phyloP scores from a whole-genome alignment of 2,888 invertebrate genomes.

The Osmoderma eremita region DNA sequence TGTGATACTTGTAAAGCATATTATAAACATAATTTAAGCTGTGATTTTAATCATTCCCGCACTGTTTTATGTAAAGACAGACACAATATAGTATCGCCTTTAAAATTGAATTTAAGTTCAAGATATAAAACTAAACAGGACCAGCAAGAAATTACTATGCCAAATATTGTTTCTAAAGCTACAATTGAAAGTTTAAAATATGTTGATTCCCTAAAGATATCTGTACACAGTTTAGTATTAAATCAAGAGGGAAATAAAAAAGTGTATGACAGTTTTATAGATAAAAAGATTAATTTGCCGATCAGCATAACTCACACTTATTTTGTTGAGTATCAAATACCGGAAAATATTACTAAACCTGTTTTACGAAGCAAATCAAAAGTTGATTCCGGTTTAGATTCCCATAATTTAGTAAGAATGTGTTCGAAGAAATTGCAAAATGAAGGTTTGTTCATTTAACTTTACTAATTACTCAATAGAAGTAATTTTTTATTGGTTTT shows the following conservation, averaged over 20 bases:
- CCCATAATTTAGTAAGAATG: slow-evolving; percentile 57
- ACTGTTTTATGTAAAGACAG: slow-evolving; percentile 31
- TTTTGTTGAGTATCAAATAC: slow-evolving; percentile 64
- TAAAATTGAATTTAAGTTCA: slow-evolving; percentile 40
- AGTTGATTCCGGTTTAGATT: slow-evolving; percentile 59
- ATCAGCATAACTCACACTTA: slow-evolving; percentile 57
- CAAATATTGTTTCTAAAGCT: too few species aligned
- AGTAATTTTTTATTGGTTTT: background rate
- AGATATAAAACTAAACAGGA: slow-evolving; percentile 1
- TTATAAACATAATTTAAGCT: slow-evolving; percentile 47
- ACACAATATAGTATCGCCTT: slow-evolving; percentile 38
- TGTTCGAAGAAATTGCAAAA: slow-evolving; percentile 62
- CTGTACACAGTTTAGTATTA: slow-evolving; percentile 62
- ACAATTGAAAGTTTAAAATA: slow-evolving; percentile 52
- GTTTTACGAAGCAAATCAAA: slow-evolving; percentile 55
- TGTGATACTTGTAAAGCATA: slow-evolving; percentile 59
- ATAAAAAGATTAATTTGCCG: slow-evolving; percentile 47
- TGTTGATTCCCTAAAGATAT: slow-evolving; percentile 63
- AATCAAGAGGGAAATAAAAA: slow-evolving; percentile 62
- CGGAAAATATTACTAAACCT: slow-evolving; percentile 55
- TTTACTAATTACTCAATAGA: background rate
- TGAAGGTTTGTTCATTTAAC: slow-evolving; percentile 56
- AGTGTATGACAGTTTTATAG: slow-evolving; percentile 43
- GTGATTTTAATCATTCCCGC: slow-evolving; percentile 42
- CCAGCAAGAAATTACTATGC: background rate